These are phyloP conservation scores for Dione vanillae DNA, from an alignment of 2,888 invertebrate genomes.

Conservation along the genomic window DNA sequence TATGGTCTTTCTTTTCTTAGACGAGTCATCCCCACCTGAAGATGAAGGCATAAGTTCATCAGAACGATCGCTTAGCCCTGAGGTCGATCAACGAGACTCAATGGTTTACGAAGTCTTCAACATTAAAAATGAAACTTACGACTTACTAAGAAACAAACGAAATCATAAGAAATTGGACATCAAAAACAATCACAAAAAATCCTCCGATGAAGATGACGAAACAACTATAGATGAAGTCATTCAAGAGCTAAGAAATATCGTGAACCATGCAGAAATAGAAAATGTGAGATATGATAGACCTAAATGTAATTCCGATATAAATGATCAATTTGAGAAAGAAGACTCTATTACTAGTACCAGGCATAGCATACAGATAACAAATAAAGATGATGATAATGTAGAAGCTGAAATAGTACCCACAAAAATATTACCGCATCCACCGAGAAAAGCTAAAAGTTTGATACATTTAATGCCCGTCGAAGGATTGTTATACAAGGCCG, in stretches of 20 bases:
- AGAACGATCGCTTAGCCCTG: constrained; percentile 90
- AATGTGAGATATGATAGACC: constrained; percentile 76
- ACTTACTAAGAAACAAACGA: constrained; percentile 75
- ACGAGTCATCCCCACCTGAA: constrained; percentile 90
- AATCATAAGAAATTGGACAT: constrained; percentile 72
- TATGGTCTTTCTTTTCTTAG: constrained; percentile 61
- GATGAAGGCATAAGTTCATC: constrained; percentile 95
- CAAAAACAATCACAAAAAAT: constrained; percentile 67
- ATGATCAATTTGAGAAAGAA: constrained; percentile 65
- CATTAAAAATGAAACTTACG: constrained; percentile 84
- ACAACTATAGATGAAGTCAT: constrained; percentile 95
- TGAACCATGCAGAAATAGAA: constrained; percentile 92
- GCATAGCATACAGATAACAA: constrained; percentile 79
- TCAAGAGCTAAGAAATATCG: constrained; percentile 92
- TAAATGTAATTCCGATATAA: constrained; percentile 73
- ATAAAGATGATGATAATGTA: constrained; percentile 73
- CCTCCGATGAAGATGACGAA: constrained; percentile 88
- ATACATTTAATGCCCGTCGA: constrained; percentile 88
- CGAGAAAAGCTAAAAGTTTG: constrained; percentile 89
- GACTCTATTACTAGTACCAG: constrained; percentile 83
- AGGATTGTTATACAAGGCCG: constrained; percentile 81
- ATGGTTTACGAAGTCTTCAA: constrained; percentile 86
- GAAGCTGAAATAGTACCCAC: constrained; percentile 90
- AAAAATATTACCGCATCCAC: constrained; percentile 92
- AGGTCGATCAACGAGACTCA: constrained; percentile 85